A percentile compares a stretch with the other conserved stretches of the same genome.
Evolutionary conservation across 2,888 invertebrate species (phyloP).

Genomic region (Agapostemon virescens): DNA sequence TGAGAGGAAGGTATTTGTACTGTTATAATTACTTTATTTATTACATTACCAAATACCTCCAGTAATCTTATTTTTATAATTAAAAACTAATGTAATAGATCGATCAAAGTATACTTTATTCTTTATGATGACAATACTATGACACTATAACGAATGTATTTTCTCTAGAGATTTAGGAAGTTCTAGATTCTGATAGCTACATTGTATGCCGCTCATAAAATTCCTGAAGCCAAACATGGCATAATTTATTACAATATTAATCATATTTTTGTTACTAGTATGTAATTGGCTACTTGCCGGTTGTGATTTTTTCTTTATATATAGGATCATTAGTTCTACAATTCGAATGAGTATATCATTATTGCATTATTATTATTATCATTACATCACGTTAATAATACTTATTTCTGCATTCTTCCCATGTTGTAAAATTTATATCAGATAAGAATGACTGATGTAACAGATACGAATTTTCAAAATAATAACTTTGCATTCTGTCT

Average conservation of each 20-base stretch:
- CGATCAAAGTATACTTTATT: not conserved
- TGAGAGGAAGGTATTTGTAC: slow-evolving; percentile 8
- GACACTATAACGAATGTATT: not conserved
- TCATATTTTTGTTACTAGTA: slow-evolving; percentile 69
- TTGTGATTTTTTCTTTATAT: slow-evolving; percentile 71
- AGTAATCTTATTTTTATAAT: not conserved
- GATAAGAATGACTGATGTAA: slow-evolving; percentile 17
- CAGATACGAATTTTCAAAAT: slow-evolving; percentile 1
- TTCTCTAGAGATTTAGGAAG: slow-evolving; percentile 18
- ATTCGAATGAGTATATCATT: slow-evolving; percentile 24
- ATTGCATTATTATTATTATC: slow-evolving; percentile 40
- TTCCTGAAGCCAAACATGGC: slow-evolving; percentile 68
- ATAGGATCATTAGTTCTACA: slow-evolving; percentile 47
- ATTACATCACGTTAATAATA: slow-evolving; percentile 36
- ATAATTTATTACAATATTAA: slow-evolving; percentile 71
- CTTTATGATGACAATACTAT: not conserved
- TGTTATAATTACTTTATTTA: slow-evolving; percentile 10
- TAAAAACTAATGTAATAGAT: not conserved
- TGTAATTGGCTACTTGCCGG: slow-evolving; percentile 72
- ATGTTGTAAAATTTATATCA: slow-evolving; percentile 23
- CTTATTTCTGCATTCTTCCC: slow-evolving; percentile 28
- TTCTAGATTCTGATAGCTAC: slow-evolving; percentile 56
- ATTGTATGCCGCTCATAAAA: slow-evolving; percentile 60
- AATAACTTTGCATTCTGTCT: slow-evolving; percentile 31
- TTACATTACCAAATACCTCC: slow-evolving; percentile 16